phyloP scores from a whole-genome alignment of 92 coral and sea anemone species.

The Zoanthus sansibaricus region DNA sequence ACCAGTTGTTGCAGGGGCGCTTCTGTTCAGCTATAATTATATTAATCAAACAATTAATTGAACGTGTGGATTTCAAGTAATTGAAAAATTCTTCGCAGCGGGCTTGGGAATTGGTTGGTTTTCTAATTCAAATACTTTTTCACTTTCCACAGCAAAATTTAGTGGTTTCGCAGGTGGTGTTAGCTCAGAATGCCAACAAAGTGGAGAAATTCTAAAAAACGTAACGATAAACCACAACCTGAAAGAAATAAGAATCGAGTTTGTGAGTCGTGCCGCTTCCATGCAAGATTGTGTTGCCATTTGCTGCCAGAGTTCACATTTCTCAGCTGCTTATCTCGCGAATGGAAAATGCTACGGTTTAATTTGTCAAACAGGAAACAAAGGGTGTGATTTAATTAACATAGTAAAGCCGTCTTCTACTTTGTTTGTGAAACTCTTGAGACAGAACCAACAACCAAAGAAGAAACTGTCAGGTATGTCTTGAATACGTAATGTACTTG shows the following conservation, averaged over 20 bases:
- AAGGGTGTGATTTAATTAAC: constrained; percentile 47
- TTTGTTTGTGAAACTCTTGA: constrained; percentile 61
- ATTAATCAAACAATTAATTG: constrained; percentile 21
- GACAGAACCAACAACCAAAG: constrained; percentile 16
- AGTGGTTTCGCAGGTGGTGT: neutral
- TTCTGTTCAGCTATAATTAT: constrained; percentile 7
- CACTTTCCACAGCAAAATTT: neutral
- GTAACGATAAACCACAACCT: neutral
- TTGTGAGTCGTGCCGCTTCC: constrained; percentile 53
- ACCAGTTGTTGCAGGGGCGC: neutral
- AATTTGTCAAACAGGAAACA: constrained; percentile 44
- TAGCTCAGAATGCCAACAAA: constrained; percentile 21
- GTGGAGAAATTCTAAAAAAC: constrained; percentile 19
- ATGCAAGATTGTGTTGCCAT: constrained; percentile 56
- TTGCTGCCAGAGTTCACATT: constrained; percentile 50
- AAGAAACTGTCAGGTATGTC: constrained; percentile 22
- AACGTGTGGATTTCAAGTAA: neutral
- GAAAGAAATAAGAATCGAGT: neutral
- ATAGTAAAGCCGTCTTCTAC: constrained; percentile 50
- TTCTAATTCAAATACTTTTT: neutral
- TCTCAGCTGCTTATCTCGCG: constrained; percentile 57
- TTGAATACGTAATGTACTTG: constrained; percentile 20
- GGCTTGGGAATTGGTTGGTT: neutral
- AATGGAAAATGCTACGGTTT: constrained; percentile 56
- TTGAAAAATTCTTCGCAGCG: neutral